Base-by-base conservation (phyloP, 2,888 invertebrate genomes). In the Tigriopus californicus region DNA sequence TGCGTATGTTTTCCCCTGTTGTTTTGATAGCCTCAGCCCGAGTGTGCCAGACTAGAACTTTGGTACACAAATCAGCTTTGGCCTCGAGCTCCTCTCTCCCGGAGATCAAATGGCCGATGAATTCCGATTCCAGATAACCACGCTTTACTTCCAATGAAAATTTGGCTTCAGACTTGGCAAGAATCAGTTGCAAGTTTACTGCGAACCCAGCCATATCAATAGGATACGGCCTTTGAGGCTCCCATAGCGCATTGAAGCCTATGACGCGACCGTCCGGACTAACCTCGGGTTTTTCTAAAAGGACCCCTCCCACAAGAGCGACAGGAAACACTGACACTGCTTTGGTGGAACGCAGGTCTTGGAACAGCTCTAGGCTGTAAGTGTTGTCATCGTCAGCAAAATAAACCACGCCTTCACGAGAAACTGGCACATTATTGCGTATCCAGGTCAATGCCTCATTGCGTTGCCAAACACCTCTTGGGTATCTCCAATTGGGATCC, bases 1-100 rank as follows among this genome's bases (percentile, higher is more conserved):
- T 64, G 44, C 81, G 68, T 66, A 78, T 69, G 67, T 73, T 74
- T 72, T 88, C 83, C 69, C 83, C 75, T 66, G 76, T 77, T 60
- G 94, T 75, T 52, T 81, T 80, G 0, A 92, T 85, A 66, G 82
- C 81, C 70, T 94, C 91, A 0, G 97, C 95, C 67, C 95, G 77
- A 2, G 97, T 98, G 69, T 98, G 98, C 98, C 98, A 98, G 0
- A 98, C 97, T 62, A 87, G 82, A n/a, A 97, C 85, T 74, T 91
- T 87, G 0, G 85, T 85, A 67, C 95, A 97, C 65, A 80, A 80
- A 64, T 87, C 83, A 0, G 94, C 97, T 62, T 87, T 74, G 0
- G 95, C 90, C 71, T 98, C 97, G 58, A 98, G 70, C 52, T 91
- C 80, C 4, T 81, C 77, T 0, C 79, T 78, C 0, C 80, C 80